Percentiles rank a stretch among this genome's conserved stretches.
phyloP scores from a whole-genome alignment of 2,888 invertebrate genomes.

The Hirtodrosophila alboralis region DNA sequence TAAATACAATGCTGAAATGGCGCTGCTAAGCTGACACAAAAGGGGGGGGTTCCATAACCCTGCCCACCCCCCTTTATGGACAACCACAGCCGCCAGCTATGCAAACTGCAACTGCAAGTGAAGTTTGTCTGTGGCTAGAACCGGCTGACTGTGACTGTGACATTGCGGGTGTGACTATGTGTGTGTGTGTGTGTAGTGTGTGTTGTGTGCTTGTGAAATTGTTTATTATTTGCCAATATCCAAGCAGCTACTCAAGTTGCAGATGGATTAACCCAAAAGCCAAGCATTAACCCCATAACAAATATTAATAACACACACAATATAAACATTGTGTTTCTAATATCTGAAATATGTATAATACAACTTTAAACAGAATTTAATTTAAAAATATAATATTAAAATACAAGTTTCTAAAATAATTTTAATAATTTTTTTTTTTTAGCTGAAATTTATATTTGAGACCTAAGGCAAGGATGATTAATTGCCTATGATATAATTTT shows the following conservation, averaged over 20 bases:
- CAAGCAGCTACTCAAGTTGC: conserved; percentile 21
- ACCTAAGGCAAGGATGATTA: too few species aligned
- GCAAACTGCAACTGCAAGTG: conserved; percentile 74
- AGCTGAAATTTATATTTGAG: too few species aligned
- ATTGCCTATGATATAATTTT: too few species aligned
- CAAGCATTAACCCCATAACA: conserved; percentile 27
- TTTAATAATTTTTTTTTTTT: too few species aligned
- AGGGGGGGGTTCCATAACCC: neutral
- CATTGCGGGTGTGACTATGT: conserved; percentile 32
- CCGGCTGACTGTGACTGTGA: conserved; percentile 16
- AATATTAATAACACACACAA: conserved; percentile 9
- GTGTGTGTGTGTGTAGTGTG: conserved; percentile 2
- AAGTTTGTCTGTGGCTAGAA: conserved; percentile 74
- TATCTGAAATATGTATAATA: too few species aligned
- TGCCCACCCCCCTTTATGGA: neutral
- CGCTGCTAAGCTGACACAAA: conserved; percentile 67
- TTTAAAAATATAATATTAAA: too few species aligned
- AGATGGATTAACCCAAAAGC: neutral
- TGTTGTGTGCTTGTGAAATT: conserved; percentile 4
- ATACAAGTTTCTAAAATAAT: too few species aligned
- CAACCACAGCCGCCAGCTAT: conserved; percentile 49
- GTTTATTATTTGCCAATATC: conserved; percentile 26
- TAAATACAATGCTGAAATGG: conserved; percentile 65
- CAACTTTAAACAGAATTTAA: too few species aligned
- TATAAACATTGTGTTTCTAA: too few species aligned